These are phyloP conservation scores for Scelioninae gen. 1 DNA, from an alignment of 2,888 invertebrate genomes.

Conservation along the genomic window DNA sequence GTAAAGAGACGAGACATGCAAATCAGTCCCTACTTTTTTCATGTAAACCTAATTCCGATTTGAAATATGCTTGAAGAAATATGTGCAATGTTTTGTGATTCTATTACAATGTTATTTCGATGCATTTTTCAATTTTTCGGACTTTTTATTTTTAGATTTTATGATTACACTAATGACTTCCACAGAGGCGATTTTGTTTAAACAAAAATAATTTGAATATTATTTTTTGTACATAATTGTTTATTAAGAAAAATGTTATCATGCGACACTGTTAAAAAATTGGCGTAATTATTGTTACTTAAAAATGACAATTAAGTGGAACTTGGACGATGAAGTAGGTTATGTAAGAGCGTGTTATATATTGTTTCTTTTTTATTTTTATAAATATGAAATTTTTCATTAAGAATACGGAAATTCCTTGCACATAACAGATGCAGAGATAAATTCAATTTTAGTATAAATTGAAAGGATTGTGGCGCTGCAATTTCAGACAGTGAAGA, in stretches of 20 bases:
- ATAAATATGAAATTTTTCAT: not conserved
- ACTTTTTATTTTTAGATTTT: too few relatives aligned
- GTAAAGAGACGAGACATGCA: constrained; percentile 65
- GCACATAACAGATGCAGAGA: not conserved
- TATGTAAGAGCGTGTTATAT: not conserved
- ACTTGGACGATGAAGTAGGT: not conserved
- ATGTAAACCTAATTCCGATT: constrained; percentile 6
- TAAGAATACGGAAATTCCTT: not conserved
- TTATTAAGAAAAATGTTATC: not conserved
- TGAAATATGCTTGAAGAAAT: not conserved
- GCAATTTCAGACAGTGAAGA: not conserved
- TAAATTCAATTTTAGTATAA: not conserved
- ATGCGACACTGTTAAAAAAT: not conserved
- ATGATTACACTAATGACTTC: too few relatives aligned
- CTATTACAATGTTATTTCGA: not conserved
- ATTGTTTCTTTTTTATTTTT: not conserved
- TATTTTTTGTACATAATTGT: not conserved
- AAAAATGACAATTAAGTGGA: not conserved
- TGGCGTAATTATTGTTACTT: not conserved
- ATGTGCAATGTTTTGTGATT: not conserved
- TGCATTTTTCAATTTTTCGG: too few relatives aligned
- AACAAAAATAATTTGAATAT: not conserved
- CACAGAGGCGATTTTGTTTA: too few relatives aligned
- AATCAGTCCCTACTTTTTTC: constrained; percentile 41
- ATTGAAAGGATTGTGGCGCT: not conserved